Percentiles rank a stretch among this genome's conserved stretches.
phyloP scores from a whole-genome alignment of 2,888 invertebrate species.

The Balanococcus diminutus region DNA sequence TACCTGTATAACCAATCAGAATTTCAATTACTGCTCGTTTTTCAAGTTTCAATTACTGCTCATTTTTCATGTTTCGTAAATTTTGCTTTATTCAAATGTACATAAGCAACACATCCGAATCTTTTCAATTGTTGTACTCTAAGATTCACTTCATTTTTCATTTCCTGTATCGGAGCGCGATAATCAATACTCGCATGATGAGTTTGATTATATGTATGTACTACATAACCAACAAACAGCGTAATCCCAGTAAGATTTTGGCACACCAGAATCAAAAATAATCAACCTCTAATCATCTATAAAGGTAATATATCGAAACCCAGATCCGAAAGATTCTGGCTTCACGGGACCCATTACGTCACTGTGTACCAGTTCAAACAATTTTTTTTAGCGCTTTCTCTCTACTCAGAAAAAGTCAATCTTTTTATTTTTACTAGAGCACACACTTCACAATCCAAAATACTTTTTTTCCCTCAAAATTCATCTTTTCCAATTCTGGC shows the following conservation, averaged over 20 bases:
- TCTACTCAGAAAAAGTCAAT: too few species aligned
- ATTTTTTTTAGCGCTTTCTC: too few species aligned
- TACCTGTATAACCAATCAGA: too few species aligned
- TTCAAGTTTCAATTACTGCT: too few species aligned
- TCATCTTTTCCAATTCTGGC: not conserved
- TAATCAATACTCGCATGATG: not conserved
- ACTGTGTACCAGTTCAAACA: too few species aligned
- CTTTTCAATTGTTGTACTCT: not conserved
- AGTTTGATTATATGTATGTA: too few species aligned
- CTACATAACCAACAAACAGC: not conserved
- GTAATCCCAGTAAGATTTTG: not conserved
- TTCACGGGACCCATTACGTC: too few species aligned
- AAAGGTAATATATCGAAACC: too few species aligned
- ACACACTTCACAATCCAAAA: not conserved
- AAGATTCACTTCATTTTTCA: not conserved
- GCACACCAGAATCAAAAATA: not conserved
- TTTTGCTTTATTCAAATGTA: not conserved
- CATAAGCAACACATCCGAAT: not conserved
- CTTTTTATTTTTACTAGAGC: too few species aligned
- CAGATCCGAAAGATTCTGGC: too few species aligned
- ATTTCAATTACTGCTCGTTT: too few species aligned
- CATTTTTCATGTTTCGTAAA: too few species aligned
- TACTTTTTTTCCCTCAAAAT: not conserved
- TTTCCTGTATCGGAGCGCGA: not conserved
- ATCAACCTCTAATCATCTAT: not conserved